phyloP scores from a whole-genome alignment of 1,140 invertebrate genomes.

The Pseudomyrmex concolor region DNA sequence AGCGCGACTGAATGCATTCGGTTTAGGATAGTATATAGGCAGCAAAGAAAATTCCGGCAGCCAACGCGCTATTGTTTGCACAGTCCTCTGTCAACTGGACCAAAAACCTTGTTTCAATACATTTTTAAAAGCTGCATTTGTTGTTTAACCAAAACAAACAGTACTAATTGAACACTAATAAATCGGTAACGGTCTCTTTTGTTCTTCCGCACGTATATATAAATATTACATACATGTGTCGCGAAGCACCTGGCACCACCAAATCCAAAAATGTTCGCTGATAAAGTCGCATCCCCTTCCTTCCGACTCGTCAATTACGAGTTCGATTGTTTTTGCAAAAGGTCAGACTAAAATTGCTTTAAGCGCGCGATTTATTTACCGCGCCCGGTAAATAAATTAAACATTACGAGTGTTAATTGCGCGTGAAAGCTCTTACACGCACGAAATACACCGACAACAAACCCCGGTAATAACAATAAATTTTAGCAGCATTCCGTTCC shows the following conservation, averaged over 20 bases:
- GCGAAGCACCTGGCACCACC: constrained; percentile 9
- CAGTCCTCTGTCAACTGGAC: constrained; percentile 79
- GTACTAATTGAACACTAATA: constrained; percentile 84
- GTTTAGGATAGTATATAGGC: neutral
- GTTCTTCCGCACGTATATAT: constrained; percentile 9
- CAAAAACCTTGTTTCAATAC: constrained; percentile 48
- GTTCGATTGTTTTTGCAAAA: too few relatives aligned
- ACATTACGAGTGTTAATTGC: too few relatives aligned
- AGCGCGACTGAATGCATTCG: too few relatives aligned
- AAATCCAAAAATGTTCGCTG: neutral
- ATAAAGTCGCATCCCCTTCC: neutral
- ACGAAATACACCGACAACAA: too few relatives aligned
- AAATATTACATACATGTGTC: constrained; percentile 37
- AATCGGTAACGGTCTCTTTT: constrained; percentile 68
- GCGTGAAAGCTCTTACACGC: too few relatives aligned
- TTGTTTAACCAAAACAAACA: constrained; percentile 79
- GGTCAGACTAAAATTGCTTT: too few relatives aligned
- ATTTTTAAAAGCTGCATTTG: constrained; percentile 73
- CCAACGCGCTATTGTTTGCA: constrained; percentile 69
- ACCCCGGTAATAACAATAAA: too few relatives aligned
- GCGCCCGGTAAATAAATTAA: too few relatives aligned
- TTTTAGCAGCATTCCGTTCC: too few relatives aligned
- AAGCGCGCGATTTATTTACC: too few relatives aligned
- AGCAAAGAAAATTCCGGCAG: constrained; percentile 57
- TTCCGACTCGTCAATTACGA: too few relatives aligned